Base-by-base conservation (phyloP, 2,888 invertebrate genomes). In the Pseudanteris insignis region DNA sequence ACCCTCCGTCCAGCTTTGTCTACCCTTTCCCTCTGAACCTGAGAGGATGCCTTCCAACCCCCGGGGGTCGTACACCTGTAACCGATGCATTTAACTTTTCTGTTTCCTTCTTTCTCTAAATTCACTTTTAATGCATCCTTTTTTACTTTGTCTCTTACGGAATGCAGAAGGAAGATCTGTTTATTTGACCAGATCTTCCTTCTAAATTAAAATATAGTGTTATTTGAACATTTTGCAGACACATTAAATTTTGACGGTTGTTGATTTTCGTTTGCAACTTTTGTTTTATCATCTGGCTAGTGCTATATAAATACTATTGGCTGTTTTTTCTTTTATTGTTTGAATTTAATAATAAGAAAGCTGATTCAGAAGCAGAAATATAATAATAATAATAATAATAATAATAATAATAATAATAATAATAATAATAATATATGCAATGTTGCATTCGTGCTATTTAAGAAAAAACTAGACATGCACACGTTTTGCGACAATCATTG, bases 1-100 rank as follows among this genome's bases (percentile, higher is more conserved):
- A 81, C 82, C 80, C 82, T 81, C 75, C 83, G 82, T 75, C 82
- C 80, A 78, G 82, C 72, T 74, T 79, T 81, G 72, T 80, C 80
- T 74, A 75, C 72, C 72, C 79, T 80, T 72, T 76, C 76, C 74
- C 76, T 77, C 76, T 76, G 76, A 76, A 76, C 65, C 74, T 77
- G 77, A 70, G 77, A 73, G 70, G 74, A 76, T 70, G 72, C 71
- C 73, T 78, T 78, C 77, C 78, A 77, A 74, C 78, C 77, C 73
- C 76, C 75, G 72, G 75, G 77, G 76, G 77, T 76, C 73, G 75
- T 68, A 71, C 72, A 79, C 78, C 78, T 79, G 78, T 71, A 78
- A 78, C 73, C 75, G 58, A 75, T 71, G 74, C 70, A 69, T 73
- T 77, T 77, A 74, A 70, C 73, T 32, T 74, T 69, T 46, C 60